A percentile compares a stretch with the other conserved stretches of the same genome.
phyloP scores from a whole-genome alignment of 2,888 invertebrate species.

The Hydriomena furcata region DNA sequence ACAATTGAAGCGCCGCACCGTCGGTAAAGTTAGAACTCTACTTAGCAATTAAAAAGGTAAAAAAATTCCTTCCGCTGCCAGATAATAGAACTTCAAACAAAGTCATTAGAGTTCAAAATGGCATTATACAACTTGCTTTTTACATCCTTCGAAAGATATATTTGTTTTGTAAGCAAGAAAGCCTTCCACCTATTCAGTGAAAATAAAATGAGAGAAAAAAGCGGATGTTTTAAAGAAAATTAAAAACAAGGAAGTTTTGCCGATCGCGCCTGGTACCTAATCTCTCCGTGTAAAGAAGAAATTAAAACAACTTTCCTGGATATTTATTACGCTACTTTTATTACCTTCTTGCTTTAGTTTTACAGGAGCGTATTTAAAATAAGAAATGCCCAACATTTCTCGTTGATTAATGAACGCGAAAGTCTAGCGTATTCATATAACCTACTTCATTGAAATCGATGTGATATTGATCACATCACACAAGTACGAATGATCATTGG shows the following conservation, averaged over 20 bases:
- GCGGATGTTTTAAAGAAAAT: conserved; percentile 82
- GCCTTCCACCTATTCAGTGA: conserved; percentile 74
- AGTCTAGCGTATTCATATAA: conserved; percentile 12
- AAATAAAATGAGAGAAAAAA: conserved; percentile 77
- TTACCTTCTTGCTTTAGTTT: conserved; percentile 63
- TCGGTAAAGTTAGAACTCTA: conserved; percentile 57
- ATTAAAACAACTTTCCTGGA: conserved; percentile 82
- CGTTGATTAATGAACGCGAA: conserved; percentile 42
- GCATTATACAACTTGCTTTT: conserved; percentile 43
- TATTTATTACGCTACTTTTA: conserved; percentile 81
- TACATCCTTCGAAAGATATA: conserved; percentile 65
- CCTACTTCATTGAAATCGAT: neutral
- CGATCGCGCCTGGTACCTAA: conserved; percentile 76
- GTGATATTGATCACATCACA: too few relatives aligned
- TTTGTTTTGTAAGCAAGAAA: conserved; percentile 74
- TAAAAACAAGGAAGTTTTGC: conserved; percentile 81
- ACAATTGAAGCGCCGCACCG: conserved; percentile 46
- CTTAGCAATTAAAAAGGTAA: conserved; percentile 71
- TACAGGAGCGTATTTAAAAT: conserved; percentile 63
- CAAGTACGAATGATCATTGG: too few relatives aligned
- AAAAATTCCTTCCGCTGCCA: conserved; percentile 51
- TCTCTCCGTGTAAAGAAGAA: conserved; percentile 81
- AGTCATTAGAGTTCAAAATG: conserved; percentile 59
- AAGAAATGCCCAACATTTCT: conserved; percentile 44
- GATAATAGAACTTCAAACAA: conserved; percentile 58